A percentile compares a stretch with the other conserved stretches of the same genome.
These are phyloP conservation scores for Gymnocephalus cernua DNA, from an alignment of 2,113 vertebrate genomes.

Conservation along the genomic window DNA sequence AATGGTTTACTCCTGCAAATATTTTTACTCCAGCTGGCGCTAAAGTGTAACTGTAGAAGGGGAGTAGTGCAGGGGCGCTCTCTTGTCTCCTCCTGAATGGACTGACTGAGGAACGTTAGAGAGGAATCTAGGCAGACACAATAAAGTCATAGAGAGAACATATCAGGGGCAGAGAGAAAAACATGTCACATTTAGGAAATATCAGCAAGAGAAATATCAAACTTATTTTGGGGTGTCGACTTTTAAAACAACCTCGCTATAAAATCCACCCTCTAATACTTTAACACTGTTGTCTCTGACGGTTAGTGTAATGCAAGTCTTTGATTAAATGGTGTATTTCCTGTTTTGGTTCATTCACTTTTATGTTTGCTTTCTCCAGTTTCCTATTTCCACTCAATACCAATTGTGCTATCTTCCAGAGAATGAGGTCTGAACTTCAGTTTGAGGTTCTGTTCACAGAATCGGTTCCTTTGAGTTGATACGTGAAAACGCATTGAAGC, in stretches of 20 bases:
- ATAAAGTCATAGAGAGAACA: slow-evolving; percentile 3
- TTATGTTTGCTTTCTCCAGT: neutral
- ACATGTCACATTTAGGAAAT: slow-evolving; percentile 23
- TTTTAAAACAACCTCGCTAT: slow-evolving; percentile 4
- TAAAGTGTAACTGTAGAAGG: slow-evolving; percentile 61
- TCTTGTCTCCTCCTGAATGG: slow-evolving; percentile 14
- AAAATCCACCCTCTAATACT: slow-evolving; percentile 7
- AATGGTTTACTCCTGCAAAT: slow-evolving; percentile 70
- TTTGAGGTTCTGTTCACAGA: too few relatives aligned
- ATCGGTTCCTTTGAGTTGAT: too few relatives aligned
- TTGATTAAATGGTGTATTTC: neutral
- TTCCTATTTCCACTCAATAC: neutral
- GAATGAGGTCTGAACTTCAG: neutral
- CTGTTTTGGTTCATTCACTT: neutral
- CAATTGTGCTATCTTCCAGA: neutral
- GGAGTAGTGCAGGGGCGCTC: neutral
- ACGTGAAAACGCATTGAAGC: too few relatives aligned
- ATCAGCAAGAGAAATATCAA: neutral
- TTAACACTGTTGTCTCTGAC: slow-evolving; percentile 2
- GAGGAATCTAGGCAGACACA: slow-evolving; percentile 32
- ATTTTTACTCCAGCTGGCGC: slow-evolving; percentile 61
- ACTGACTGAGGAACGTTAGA: slow-evolving; percentile 7
- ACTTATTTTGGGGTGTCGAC: neutral
- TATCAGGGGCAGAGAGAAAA: slow-evolving; percentile 11
- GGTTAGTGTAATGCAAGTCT: neutral